Evolutionary conservation across 2,797 vertebrate genomes (phyloP), one percentile per base, ranked within the genome.

Genomic region (Aulostomus chinensis): DNA sequence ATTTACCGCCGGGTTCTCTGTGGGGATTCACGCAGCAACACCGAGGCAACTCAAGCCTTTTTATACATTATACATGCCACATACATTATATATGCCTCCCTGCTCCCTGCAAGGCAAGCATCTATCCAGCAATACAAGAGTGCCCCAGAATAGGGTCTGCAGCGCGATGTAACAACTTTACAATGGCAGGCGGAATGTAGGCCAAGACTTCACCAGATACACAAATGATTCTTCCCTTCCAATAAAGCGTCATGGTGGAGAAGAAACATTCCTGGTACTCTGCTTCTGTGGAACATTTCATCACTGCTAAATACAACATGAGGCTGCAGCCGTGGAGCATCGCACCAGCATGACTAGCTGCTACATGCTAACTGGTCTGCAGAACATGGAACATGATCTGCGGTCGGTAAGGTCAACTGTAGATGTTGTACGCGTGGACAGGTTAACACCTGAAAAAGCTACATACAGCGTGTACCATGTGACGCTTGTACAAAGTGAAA

Each of bases 21-120:
- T 54, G 29, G 81, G 73, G 76, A 73, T 74, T 78, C 73, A 59
- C 61, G 40, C 70, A 64, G 73, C 70, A 81, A 61, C 70, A 37
- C 69, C 33, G 56, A 83, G 62, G 84, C 63, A 83, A 89, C 76
- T 45, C 79, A 59, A 85, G 38, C 51, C 83, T 61, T 85, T 80
- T 78, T 69, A 85, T 89, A 68, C 65, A 89, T 88, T 88, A 89
- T 88, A 86, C 73, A 89, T 87, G 62, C 42, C 64, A 65, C 73
- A 85, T 89, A 76, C 70, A 89, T 88, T 86, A 88, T 86, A 87
- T 61, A 89, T 86, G 81, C 36, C 65, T 78, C 61, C 75, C 70
- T 78, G 80, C 65, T 78, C 61, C 75, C 70, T 78, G 80, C 63
- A 62, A 86, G 78, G 79, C 78, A 62, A 73, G 69, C 73, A 43